Percentiles rank a stretch among this genome's conserved stretches.
These are phyloP conservation scores for Syngnathoides biaculeatus DNA, from an alignment of 2,113 vertebrate species.

Conservation along the genomic window DNA sequence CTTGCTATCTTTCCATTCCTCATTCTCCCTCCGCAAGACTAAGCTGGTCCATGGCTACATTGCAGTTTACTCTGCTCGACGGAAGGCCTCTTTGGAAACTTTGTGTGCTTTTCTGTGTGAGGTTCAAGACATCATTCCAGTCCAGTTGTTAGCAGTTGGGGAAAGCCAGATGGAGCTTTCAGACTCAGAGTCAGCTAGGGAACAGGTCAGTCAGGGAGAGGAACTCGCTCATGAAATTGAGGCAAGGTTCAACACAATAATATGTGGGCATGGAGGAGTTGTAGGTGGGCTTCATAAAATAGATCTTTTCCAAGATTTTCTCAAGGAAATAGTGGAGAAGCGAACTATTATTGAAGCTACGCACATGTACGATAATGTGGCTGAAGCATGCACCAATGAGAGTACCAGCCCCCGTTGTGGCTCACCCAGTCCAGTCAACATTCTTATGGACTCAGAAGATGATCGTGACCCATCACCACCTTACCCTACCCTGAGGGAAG, in stretches of 20 bases:
- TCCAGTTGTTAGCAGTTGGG: constrained; percentile 86
- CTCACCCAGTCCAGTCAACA: constrained; percentile 86
- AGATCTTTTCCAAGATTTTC: constrained; percentile 85
- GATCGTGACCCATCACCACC: constrained; percentile 80
- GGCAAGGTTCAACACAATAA: constrained; percentile 78
- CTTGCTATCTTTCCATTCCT: constrained; percentile 88
- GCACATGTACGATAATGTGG: constrained; percentile 91
- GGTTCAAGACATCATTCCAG: constrained; percentile 91
- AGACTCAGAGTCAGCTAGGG: constrained; percentile 81
- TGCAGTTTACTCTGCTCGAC: constrained; percentile 86
- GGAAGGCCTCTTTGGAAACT: constrained; percentile 88
- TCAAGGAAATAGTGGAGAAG: constrained; percentile 89
- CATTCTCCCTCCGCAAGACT: constrained; percentile 87
- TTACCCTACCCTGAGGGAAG: constrained; percentile 77
- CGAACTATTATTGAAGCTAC: constrained; percentile 87
- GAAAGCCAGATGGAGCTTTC: constrained; percentile 77
- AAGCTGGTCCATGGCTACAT: constrained; percentile 91
- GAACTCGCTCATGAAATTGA: constrained; percentile 93
- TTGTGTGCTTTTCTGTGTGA: constrained; percentile 92
- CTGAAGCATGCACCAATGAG: constrained; percentile 86
- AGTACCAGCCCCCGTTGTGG: constrained; percentile 84
- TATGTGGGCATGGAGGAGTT: constrained; percentile 76
- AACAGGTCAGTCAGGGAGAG: constrained; percentile 87
- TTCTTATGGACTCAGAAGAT: constrained; percentile 87
- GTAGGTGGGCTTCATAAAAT: constrained; percentile 83